These are phyloP conservation scores for Coryphaenoides rupestris DNA, from an alignment of 2,113 vertebrate genomes.

Conservation along the genomic window DNA sequence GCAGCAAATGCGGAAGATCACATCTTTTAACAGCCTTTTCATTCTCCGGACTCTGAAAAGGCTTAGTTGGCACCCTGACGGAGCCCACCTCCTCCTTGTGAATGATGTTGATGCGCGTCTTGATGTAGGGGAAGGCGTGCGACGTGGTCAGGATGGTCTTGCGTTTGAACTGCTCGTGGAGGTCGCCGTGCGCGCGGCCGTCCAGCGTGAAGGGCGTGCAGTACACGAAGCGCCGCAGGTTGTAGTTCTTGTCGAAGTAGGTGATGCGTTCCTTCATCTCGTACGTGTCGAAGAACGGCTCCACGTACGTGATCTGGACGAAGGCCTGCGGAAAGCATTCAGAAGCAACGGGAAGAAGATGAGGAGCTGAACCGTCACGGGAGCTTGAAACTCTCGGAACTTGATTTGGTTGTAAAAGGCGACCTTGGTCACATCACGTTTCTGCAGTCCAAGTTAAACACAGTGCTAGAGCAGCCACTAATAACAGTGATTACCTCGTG, in stretches of 20 bases:
- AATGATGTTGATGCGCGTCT: slow-evolving; percentile 96
- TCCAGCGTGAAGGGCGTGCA: slow-evolving; percentile 97
- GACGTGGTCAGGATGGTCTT: slow-evolving; percentile 96
- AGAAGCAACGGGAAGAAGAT: not conserved
- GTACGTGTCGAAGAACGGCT: slow-evolving; percentile 96
- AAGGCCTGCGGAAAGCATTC: slow-evolving; percentile 78
- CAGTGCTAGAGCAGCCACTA: too few species aligned
- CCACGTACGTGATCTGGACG: slow-evolving; percentile 96
- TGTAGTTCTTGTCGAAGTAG: slow-evolving; percentile 98
- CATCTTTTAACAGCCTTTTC: too few species aligned
- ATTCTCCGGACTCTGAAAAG: too few species aligned
- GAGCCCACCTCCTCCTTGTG: slow-evolving; percentile 90
- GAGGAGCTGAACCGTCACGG: too few species aligned
- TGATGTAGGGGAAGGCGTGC: slow-evolving; percentile 98
- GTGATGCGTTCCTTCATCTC: slow-evolving; percentile 99
- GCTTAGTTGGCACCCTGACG: too few species aligned
- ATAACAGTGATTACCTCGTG: too few species aligned
- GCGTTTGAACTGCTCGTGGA: slow-evolving; percentile 96
- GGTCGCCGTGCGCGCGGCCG: slow-evolving; percentile 92
- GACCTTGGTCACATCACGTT: too few species aligned
- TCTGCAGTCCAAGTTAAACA: too few species aligned
- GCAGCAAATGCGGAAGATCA: too few species aligned
- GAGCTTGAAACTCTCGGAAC: too few species aligned
- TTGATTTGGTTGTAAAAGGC: too few species aligned
- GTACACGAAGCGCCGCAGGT: slow-evolving; percentile 95